Percentiles rank a stretch among this genome's conserved stretches.
These are phyloP conservation scores for Aegithalos caudatus DNA, from an alignment of 2,113 vertebrate species.

Conservation along the genomic window DNA sequence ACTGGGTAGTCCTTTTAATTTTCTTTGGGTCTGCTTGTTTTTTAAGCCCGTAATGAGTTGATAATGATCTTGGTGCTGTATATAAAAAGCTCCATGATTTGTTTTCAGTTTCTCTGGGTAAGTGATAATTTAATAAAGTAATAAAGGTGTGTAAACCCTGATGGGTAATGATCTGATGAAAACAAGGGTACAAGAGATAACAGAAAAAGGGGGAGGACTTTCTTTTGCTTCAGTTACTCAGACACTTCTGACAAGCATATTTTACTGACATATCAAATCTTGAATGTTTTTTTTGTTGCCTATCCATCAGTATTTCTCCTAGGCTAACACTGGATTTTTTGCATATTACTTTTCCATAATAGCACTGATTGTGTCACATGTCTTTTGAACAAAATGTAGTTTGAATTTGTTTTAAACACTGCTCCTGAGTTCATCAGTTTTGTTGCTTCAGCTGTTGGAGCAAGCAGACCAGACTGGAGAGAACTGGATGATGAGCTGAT, in stretches of 20 bases:
- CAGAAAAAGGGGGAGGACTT: neutral
- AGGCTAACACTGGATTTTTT: neutral
- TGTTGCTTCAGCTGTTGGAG: constrained; percentile 83
- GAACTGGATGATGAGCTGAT: constrained; percentile 89
- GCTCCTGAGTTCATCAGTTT: neutral
- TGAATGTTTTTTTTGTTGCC: neutral
- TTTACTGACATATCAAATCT: neutral
- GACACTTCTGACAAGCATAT: neutral
- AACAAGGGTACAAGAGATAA: neutral
- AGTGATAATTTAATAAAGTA: neutral
- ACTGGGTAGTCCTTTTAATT: neutral
- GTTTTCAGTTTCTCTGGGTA: neutral
- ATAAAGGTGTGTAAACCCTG: neutral
- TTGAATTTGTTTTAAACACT: neutral
- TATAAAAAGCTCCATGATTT: neutral
- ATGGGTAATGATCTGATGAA: neutral
- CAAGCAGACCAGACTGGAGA: constrained; percentile 89
- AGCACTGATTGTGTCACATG: neutral
- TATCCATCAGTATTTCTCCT: neutral
- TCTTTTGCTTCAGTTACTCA: neutral
- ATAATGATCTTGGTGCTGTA: neutral
- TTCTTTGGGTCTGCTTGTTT: neutral
- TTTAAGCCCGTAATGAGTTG: neutral
- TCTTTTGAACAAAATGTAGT: neutral
- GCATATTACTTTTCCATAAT: neutral